Evolutionary conservation across 2,888 invertebrate genomes (phyloP), one percentile per base, ranked within the genome.

Genomic region (Acrobasis repandana): DNA sequence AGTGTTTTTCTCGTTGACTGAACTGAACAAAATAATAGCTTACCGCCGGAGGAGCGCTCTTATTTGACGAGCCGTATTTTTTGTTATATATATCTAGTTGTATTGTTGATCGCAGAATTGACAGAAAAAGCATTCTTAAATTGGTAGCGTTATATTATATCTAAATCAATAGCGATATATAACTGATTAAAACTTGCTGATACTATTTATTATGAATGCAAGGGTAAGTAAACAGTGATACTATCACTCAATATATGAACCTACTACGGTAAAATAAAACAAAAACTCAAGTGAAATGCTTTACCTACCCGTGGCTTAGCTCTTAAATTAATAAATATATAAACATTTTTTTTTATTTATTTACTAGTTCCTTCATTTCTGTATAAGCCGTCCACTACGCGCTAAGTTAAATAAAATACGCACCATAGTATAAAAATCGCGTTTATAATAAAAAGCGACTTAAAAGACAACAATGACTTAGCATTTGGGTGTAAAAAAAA

Each of bases 221-320:
- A n/a, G n/a, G n/a, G n/a, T n/a, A n/a, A 28, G 28, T 28, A 14
- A 43, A 14, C 14, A 2, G 5, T 10, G 11, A n/a, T n/a, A n/a
- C 43, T n/a, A 51, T n/a, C 16, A 43, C 18, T 54, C 54, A 54
- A 54, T 54, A 54, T 38, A 20, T 54, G 11, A 54, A 43, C 14
- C 52, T 20, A 62, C 36, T 57, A 70, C 64, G 56, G 56, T 63
- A 70, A 68, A 69, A 65, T 58, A 66, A n/a, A 62, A 68, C 28
- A 28, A 28, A 28, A 62, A 69, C 62, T 70, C 68, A 70, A 68
- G 62, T 73, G 72, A 80, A 83, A 82, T 80, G 82, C 83, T 72
- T 78, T 52, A 80, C 82, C 82, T 60, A 81, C 82, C 82, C 81
- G 78, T 77, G 71, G 82, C 80, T 78, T 76, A 73, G 69, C 69